Evolutionary conservation across 2,888 invertebrate genomes (phyloP), one percentile per base, ranked within the genome.

Genomic region (Pseudococcus longispinus): DNA sequence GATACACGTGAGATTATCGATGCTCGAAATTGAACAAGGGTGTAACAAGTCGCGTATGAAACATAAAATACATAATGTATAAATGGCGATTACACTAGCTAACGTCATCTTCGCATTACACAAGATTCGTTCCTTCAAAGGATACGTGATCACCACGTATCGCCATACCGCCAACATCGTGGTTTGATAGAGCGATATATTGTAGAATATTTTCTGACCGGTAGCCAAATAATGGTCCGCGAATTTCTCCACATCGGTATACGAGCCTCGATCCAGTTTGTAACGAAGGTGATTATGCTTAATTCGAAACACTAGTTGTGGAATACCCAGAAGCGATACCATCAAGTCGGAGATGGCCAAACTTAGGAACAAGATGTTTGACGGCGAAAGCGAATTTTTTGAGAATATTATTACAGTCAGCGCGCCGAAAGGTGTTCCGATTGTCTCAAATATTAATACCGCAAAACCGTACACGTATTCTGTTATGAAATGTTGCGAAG

Each of bases 141-240:
- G 97, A 90, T 94, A 94, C 0, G 95, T 96, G 5, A 97, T 94
- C 20, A 95, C 95, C 84, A 97, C 93, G 44, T 88, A 88, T 82
- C 98, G 93, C 96, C 98, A 98, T 15, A 98, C 95, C 0, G 98
- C 98, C 88, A 98, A 91, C 0, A 96, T 96, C 2, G 98, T 95
- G 0, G 46, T 46, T 11, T 46, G 46, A 46, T 46, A 46, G 5
- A 46, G 13, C 9, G 46, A 46, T 46, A 46, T 46, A 46, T 46
- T 46, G 46, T 46, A 46, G 15, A 46, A 46, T 46, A 46, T 46
- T 15, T 46, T 46, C 13, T 46, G 46, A 13, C 46, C 46, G 13
- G 46, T 46, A 13, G 9, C 46, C 46, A 46, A 46, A 46, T 46
- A 46, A 13, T 46, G 13, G 2, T 46, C 46, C 13, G 46, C 46